A percentile compares a stretch with the other conserved stretches of the same genome.
phyloP scores from a whole-genome alignment of 2,888 invertebrate genomes.

The Leistus spinibarbis region DNA sequence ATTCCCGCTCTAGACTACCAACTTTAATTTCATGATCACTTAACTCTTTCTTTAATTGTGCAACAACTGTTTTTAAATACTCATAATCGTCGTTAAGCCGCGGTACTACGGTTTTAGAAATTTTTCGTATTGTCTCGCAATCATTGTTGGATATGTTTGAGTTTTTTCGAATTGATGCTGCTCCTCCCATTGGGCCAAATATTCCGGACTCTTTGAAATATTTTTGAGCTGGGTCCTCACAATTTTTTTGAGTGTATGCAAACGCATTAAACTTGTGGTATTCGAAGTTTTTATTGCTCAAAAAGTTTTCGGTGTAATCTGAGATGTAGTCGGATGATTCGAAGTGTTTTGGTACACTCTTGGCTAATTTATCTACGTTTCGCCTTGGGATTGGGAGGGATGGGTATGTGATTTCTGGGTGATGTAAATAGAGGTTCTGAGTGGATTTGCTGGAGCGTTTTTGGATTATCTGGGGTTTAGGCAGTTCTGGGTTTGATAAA shows the following conservation, averaged over 20 bases:
- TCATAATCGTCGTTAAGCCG: too few species aligned
- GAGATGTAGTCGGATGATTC: slow-evolving; percentile 36
- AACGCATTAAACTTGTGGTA: slow-evolving; percentile 52
- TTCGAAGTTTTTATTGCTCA: slow-evolving; percentile 45
- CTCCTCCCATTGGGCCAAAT: slow-evolving; percentile 54
- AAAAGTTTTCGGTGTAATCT: slow-evolving; percentile 30
- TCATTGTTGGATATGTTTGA: slow-evolving; percentile 49
- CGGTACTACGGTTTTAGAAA: slow-evolving; percentile 50
- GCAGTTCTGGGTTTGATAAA: slow-evolving; percentile 45
- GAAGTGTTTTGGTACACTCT: slow-evolving; percentile 44
- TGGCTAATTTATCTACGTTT: slow-evolving; percentile 18
- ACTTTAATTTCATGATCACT: slow-evolving; percentile 60
- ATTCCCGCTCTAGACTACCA: slow-evolving; percentile 61
- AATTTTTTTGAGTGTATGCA: slow-evolving; percentile 44
- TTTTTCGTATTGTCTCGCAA: slow-evolving; percentile 49
- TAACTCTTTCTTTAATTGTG: slow-evolving; percentile 58
- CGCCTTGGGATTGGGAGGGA: slow-evolving; percentile 44
- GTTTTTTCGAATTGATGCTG: slow-evolving; percentile 47
- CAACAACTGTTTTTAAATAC: slow-evolving; percentile 56
- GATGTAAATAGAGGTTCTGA: slow-evolving; percentile 49
- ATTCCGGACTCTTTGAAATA: slow-evolving; percentile 55
- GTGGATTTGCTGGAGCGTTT: slow-evolving; percentile 40
- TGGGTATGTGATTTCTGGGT: slow-evolving; percentile 55
- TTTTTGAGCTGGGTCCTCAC: slow-evolving; percentile 51
- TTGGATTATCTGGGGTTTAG: slow-evolving; percentile 41